phyloP scores from a whole-genome alignment of 2,888 invertebrate species.

The Drosophila incognita region DNA sequence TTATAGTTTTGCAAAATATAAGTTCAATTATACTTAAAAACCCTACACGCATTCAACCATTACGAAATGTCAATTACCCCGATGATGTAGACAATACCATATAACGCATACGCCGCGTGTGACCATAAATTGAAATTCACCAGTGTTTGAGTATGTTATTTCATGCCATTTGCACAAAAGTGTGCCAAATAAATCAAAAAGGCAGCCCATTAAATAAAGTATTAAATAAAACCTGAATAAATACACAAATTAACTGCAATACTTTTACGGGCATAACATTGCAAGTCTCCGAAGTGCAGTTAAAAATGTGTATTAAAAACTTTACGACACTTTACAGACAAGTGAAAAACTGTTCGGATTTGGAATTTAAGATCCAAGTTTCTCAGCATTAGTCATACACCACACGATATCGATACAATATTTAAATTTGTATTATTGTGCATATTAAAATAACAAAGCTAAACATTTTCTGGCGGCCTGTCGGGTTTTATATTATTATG shows the following conservation, averaged over 20 bases:
- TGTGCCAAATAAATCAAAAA: conserved; percentile 77
- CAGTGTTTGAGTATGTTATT: conserved; percentile 45
- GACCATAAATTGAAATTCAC: conserved; percentile 47
- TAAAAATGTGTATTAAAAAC: conserved; percentile 45
- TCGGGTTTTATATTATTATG: neutral
- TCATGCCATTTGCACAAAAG: conserved; percentile 56
- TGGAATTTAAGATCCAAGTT: neutral
- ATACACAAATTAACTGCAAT: conserved; percentile 49
- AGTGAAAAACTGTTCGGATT: conserved; percentile 16
- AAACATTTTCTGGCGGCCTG: conserved; percentile 25
- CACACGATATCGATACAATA: conserved; percentile 1
- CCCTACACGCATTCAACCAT: neutral
- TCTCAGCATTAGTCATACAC: conserved; percentile 16
- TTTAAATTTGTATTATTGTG: conserved; percentile 10
- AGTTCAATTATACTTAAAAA: neutral
- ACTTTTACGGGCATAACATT: conserved; percentile 28
- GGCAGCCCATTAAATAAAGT: conserved; percentile 57
- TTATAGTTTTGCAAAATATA: neutral
- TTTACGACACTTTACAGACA: conserved; percentile 50
- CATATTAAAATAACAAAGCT: conserved; percentile 36
- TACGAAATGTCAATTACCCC: conserved; percentile 1
- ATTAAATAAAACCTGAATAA: conserved; percentile 59
- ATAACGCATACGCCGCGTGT: conserved; percentile 64
- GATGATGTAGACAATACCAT: conserved; percentile 14
- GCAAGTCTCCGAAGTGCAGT: conserved; percentile 38